Conservation (phyloP, 1,140 invertebrate species). For the Theocolax elegans region DNA sequence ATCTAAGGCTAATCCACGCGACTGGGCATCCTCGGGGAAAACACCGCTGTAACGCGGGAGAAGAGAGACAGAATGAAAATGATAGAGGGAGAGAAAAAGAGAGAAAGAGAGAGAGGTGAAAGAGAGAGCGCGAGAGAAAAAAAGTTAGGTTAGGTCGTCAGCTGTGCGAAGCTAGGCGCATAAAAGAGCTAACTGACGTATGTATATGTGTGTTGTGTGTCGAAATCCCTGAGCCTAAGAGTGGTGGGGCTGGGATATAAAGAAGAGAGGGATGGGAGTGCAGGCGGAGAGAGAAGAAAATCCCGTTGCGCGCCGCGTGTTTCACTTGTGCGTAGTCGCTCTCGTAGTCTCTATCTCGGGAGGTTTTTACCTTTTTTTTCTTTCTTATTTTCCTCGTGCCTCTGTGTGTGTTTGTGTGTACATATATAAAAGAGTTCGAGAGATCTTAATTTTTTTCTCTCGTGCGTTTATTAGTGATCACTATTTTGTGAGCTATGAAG, state of each 20-base stretch:
- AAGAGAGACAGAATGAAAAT: neutral
- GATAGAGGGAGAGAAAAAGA: neutral
- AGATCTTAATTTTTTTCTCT: no score
- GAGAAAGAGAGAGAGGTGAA: neutral
- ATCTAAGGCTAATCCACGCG: neutral
- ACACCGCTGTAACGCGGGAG: neutral
- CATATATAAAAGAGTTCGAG: no score
- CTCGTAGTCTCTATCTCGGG: no score
- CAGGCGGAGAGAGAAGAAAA: neutral
- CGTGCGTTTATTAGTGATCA: no score
- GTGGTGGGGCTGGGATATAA: no score
- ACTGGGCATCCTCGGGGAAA: neutral
- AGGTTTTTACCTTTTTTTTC: no score
- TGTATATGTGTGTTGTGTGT: neutral
- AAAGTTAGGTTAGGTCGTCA: constrained; percentile 39
- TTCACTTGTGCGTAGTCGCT: no score
- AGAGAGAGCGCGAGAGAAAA: neutral
- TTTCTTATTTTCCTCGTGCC: no score
- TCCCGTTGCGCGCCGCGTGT: no score
- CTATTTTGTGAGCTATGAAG: no score
- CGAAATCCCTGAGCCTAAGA: neutral
- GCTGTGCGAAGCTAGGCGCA: constrained; percentile 26
- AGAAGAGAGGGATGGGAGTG: neutral
- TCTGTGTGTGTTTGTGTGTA: no score
- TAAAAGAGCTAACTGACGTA: constrained; percentile 21